A percentile compares a stretch with the other conserved stretches of the same genome.
phyloP scores from a whole-genome alignment of 2,113 vertebrate genomes.

The Crotophaga sulcirostris region DNA sequence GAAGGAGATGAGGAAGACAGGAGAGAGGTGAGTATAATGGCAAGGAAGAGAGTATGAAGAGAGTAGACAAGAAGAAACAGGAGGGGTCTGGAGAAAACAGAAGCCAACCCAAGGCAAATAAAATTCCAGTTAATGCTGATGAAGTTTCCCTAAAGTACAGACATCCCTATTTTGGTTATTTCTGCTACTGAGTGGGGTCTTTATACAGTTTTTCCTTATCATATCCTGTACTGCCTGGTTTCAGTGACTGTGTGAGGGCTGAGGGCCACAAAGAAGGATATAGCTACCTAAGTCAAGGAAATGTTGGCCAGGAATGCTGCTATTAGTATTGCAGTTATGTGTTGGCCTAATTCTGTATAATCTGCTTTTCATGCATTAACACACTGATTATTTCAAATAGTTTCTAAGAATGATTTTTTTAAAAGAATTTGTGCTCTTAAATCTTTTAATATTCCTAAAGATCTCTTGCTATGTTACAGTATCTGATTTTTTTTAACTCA shows the following conservation, averaged over 20 bases:
- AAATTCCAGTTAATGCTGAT: neutral
- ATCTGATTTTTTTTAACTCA: neutral
- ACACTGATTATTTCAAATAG: neutral
- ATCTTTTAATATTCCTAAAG: neutral
- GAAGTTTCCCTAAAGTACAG: neutral
- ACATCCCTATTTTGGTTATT: neutral
- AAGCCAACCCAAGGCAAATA: neutral
- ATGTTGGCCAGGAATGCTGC: neutral
- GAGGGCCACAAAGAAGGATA: neutral
- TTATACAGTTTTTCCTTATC: neutral
- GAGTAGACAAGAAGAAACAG: neutral
- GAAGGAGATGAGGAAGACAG: neutral
- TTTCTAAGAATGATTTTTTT: neutral
- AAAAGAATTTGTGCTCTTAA: neutral
- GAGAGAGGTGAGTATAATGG: neutral
- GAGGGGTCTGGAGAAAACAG: neutral
- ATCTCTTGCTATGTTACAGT: neutral
- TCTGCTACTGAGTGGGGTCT: neutral
- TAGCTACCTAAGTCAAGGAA: neutral
- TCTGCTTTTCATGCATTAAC: neutral
- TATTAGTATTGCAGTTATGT: neutral
- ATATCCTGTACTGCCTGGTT: neutral
- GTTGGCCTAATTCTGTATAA: neutral
- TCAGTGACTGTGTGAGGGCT: neutral
- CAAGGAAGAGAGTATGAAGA: neutral